Evolutionary conservation across 1,140 invertebrate genomes (phyloP), one percentile per base, ranked within the genome.

Genomic region (Manduca sexta): DNA sequence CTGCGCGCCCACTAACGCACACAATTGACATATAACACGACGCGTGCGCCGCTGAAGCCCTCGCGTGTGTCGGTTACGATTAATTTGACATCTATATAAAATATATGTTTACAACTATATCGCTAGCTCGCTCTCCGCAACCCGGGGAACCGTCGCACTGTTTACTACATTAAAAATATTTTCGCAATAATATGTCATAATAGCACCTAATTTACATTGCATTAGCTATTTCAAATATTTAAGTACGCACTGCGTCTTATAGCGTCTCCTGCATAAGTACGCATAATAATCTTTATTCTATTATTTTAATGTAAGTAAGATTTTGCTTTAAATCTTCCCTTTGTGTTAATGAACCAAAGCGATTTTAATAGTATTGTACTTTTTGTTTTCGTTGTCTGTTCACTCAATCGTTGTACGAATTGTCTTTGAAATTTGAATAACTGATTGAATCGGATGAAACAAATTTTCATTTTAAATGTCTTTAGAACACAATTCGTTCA

Each of bases 11-110:
- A 8, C 21, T 26, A 56, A 62, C 60, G 51, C 57, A 73, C 77
- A 84, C 72, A 84, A 84, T 84, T 84, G 80, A 84, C 80, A 84
- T 84, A 74, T 64, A 84, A 76, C 75, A 76, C 76, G 80, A 80
- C 74, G 79, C 56, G 64, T 26, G 71, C 73, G 64, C 62, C 52
- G 54, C 67, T 65, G 75, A 80, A 78, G 76, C 80, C 81, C 77
- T 79, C 58, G 69, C 76, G 5, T 31, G 17, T 49, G 26, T 45
- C 47, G 43, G 67, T 65, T 60, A 49, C 69, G 62, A 76, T 58
- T 67, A 81, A 74, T 71, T 72, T 71, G 70, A 84, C 75, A 69
- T 73, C 72, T 79, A 81, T 72, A 76, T 72, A 80, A 71, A 78
- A 83, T 72, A 79, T 72, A 74, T 60, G 29, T 59, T 64, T 68